Percentiles rank a stretch among this genome's conserved stretches.
Conservation (phyloP, 2,888 invertebrate species). For the Empis livida region DNA sequence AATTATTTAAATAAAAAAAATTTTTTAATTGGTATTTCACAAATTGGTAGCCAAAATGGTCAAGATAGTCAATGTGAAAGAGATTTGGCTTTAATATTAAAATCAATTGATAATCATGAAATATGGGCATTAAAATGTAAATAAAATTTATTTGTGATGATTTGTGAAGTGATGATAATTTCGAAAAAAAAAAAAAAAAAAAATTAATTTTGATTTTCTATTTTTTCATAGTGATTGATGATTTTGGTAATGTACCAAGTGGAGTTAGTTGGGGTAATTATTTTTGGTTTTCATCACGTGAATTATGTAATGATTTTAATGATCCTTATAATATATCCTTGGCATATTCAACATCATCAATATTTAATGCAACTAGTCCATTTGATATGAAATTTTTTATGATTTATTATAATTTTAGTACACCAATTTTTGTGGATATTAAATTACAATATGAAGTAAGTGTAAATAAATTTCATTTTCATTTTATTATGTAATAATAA, state of each 20-base stretch:
- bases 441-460: slow-evolving; percentile 23
- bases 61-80: slow-evolving; percentile 14
- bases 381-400: slow-evolving; percentile 19
- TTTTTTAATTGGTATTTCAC: slow-evolving; percentile 23
- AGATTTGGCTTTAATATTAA: slow-evolving; percentile 19
- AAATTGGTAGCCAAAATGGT: slow-evolving; percentile 10
- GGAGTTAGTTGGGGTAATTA: slow-evolving; percentile 24
- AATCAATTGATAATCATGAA: slow-evolving; percentile 15
- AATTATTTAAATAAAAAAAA: slow-evolving; percentile 10
- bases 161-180: background rate
- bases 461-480: slow-evolving; percentile 2
- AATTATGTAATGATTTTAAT: slow-evolving; percentile 22
- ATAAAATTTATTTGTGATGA: background rate
- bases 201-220: background rate
- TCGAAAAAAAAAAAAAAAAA: background rate
- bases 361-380: slow-evolving; percentile 21
- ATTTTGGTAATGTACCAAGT: slow-evolving; percentile 19
- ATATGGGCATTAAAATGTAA: slow-evolving; percentile 23
- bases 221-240: slow-evolving; percentile 19
- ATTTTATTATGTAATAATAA: background rate
- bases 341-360: slow-evolving; percentile 11
- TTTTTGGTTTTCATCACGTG: slow-evolving; percentile 22
- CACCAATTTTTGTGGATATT: slow-evolving; percentile 21
- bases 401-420: slow-evolving; percentile 22
- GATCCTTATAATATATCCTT: slow-evolving; percentile 19